Conservation (phyloP, 2,888 invertebrate genomes). For the Sycophila texana region DNA sequence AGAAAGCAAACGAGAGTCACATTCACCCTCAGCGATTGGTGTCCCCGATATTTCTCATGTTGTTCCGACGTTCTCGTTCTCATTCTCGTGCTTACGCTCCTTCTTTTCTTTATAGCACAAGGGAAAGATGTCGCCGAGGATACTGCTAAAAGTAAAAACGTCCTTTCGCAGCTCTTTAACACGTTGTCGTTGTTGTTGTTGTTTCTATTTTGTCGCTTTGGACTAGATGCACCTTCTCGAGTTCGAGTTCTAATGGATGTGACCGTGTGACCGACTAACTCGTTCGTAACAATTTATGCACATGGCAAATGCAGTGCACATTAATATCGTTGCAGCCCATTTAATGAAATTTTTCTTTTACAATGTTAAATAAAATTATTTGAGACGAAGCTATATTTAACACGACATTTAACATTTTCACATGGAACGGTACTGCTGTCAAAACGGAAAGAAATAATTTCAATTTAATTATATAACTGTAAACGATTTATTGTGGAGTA, state of each 20-base stretch:
- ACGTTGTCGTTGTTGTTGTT: not conserved
- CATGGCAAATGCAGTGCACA: not conserved
- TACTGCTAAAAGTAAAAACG: slow-evolving; percentile 55
- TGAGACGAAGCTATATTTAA: no score
- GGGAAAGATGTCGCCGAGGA: slow-evolving; percentile 33
- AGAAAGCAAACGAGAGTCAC: slow-evolving; percentile 9
- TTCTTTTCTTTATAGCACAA: slow-evolving; percentile 48
- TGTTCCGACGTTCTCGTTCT: not conserved
- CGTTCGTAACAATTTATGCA: not conserved
- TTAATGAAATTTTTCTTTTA: no score
- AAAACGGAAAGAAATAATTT: no score
- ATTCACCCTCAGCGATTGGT: slow-evolving; percentile 51
- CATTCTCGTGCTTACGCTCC: slow-evolving; percentile 53
- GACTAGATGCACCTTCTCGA: no score
- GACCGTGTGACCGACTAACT: not conserved
- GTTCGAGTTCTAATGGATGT: no score
- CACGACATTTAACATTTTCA: no score
- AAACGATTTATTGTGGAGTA: no score
- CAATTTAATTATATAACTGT: no score
- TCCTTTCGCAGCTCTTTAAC: not conserved
- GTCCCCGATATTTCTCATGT: slow-evolving; percentile 56
- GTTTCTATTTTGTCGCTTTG: slow-evolving; percentile 25
- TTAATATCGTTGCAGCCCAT: no score
- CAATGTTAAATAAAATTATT: no score
- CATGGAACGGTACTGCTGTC: no score